Percentiles rank a stretch among this genome's conserved stretches.
Conservation (phyloP, 2,797 vertebrate species). For the Clarias pachynema region DNA sequence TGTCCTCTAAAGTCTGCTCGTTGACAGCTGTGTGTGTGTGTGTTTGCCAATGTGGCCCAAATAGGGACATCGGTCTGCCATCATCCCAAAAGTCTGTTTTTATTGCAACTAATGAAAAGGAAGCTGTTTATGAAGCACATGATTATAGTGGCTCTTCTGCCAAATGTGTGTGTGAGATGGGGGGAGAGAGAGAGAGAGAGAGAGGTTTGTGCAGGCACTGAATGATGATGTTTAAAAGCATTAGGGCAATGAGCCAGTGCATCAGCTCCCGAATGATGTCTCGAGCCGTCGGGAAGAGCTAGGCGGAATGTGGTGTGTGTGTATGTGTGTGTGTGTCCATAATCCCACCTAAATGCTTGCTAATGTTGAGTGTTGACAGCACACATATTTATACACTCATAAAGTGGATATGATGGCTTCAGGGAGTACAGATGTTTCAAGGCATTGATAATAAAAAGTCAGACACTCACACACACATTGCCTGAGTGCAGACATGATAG, state of each 20-base stretch:
- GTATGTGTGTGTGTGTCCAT: not conserved
- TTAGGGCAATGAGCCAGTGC: slow-evolving; percentile 51
- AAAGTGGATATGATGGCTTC: slow-evolving; percentile 26
- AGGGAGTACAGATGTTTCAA: slow-evolving; percentile 37
- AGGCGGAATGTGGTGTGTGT: slow-evolving; percentile 23
- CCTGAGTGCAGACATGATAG: not conserved
- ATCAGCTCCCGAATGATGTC: slow-evolving; percentile 33
- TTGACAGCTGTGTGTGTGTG: slow-evolving; percentile 16
- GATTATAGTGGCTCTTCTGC: slow-evolving; percentile 60
- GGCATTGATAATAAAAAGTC: slow-evolving; percentile 10
- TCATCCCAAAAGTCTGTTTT: slow-evolving; percentile 32
- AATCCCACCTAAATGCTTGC: slow-evolving; percentile 35
- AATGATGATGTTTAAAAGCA: slow-evolving; percentile 53
- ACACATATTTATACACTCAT: slow-evolving; percentile 14
- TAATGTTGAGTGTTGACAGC: slow-evolving; percentile 31
- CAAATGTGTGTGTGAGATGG: slow-evolving; percentile 24
- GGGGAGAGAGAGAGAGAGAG: not conserved
- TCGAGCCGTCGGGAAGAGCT: slow-evolving; percentile 8
- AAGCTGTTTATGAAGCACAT: slow-evolving; percentile 70
- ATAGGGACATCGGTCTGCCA: slow-evolving; percentile 3
- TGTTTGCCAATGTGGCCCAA: slow-evolving; percentile 3
- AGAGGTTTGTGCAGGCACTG: slow-evolving; percentile 36
- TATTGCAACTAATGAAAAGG: slow-evolving; percentile 66
- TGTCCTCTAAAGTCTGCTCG: slow-evolving; percentile 2
- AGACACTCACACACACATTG: not conserved